These are phyloP conservation scores for Dryococelus australis DNA, from an alignment of 2,888 invertebrate species.

Conservation along the genomic window DNA sequence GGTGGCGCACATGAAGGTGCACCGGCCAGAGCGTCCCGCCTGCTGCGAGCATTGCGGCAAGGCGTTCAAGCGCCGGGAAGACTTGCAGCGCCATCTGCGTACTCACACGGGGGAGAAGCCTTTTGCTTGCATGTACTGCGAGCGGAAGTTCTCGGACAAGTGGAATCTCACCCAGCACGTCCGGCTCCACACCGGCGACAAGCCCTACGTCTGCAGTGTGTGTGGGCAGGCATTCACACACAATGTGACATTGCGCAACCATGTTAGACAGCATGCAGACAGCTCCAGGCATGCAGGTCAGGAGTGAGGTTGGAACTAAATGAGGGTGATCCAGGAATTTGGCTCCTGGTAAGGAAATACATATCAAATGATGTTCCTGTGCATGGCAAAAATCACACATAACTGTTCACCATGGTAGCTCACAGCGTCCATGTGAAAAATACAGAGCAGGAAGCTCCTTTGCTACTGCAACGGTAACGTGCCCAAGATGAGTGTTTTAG, in stretches of 20 bases:
- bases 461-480: too few species aligned
- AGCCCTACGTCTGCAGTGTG: constrained; percentile 32
- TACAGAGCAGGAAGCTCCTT: too few species aligned
- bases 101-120: constrained; percentile 37
- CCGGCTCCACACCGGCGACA: constrained; percentile 35
- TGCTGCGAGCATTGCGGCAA: constrained; percentile 29
- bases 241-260: constrained; percentile 36
- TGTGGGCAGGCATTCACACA: constrained; percentile 34
- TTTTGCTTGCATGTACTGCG: constrained; percentile 31
- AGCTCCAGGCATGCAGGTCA: not conserved
- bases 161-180: constrained; percentile 37
- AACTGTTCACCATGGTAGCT: too few species aligned
- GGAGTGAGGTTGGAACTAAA: too few species aligned
- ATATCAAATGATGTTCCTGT: too few species aligned
- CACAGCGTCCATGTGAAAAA: too few species aligned
- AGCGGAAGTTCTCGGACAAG: constrained; percentile 32
- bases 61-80: constrained; percentile 35
- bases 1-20: constrained; percentile 30
- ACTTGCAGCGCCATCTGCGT: constrained; percentile 31
- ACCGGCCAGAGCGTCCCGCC: constrained; percentile 30
- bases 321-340: too few species aligned
- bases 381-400: too few species aligned
- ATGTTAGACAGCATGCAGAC: constrained; percentile 8
- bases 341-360: too few species aligned
- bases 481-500: too few species aligned